These are phyloP conservation scores for Drosophila nigrodunni DNA, from an alignment of 1,140 invertebrate species.

Conservation along the genomic window DNA sequence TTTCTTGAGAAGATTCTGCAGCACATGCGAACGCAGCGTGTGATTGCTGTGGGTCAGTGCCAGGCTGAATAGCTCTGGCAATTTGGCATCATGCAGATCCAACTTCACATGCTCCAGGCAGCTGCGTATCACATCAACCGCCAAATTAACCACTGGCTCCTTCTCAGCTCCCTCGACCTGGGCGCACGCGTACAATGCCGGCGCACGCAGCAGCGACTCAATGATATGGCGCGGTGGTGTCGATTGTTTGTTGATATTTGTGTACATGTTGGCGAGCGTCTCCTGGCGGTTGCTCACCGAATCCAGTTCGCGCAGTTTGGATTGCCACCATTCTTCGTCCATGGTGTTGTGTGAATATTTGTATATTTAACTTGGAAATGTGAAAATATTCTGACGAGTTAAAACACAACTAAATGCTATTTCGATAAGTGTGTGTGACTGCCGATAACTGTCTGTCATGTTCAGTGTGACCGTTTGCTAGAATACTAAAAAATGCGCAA, in stretches of 20 bases:
- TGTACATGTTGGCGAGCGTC: conserved; percentile 60
- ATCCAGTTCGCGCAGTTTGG: conserved; percentile 79
- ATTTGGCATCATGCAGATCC: conserved; percentile 85
- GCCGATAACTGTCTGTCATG: conserved; percentile 20
- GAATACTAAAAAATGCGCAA: background rate
- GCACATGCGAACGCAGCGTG: conserved; percentile 85
- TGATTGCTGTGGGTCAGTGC: conserved; percentile 86
- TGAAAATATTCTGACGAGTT: background rate
- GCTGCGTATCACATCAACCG: conserved; percentile 87
- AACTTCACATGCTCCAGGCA: conserved; percentile 86
- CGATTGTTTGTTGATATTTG: conserved; percentile 61
- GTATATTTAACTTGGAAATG: background rate
- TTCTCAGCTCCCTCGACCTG: conserved; percentile 15
- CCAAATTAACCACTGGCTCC: conserved; percentile 82
- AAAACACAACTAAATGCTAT: background rate
- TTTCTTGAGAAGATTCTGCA: conserved; percentile 85
- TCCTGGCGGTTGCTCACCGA: conserved; percentile 79
- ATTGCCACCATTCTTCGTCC: conserved; percentile 84
- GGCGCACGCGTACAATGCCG: conserved; percentile 85
- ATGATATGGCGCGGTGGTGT: conserved; percentile 58
- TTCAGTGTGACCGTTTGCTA: conserved; percentile 14
- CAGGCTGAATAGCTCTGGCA: conserved; percentile 84
- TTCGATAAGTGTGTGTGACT: conserved; percentile 4
- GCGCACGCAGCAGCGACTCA: conserved; percentile 73
- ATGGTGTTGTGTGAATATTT: conserved; percentile 35